Evolutionary conservation across 2,888 invertebrate species (phyloP).

Genomic region (Dysmachus trigonus): DNA sequence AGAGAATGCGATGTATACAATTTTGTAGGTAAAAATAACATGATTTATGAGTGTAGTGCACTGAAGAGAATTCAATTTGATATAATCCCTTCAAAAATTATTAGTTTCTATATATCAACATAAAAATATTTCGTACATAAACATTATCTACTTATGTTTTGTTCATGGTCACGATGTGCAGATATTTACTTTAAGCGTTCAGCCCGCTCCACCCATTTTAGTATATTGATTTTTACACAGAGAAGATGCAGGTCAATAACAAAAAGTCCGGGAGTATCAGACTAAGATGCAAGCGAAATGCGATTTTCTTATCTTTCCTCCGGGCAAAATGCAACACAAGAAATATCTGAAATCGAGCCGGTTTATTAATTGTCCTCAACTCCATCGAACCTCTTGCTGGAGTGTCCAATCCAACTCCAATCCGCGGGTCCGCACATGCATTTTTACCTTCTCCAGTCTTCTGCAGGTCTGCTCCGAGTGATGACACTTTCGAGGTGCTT

Average conservation of each 20-base stretch:
- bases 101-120: too few species aligned
- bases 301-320: not conserved
- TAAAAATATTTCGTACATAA: too few species aligned
- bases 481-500: not conserved
- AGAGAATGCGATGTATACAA: too few species aligned
- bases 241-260: not conserved
- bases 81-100: too few species aligned
- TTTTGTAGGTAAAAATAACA: too few species aligned
- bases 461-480: not conserved
- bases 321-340: not conserved
- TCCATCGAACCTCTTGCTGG: not conserved
- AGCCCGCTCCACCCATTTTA: not conserved
- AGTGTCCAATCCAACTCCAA: too few species aligned
- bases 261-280: not conserved
- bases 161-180: not conserved
- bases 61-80: too few species aligned
- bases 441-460: not conserved
- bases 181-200: not conserved
- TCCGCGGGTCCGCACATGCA: not conserved
- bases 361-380: not conserved
- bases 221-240: not conserved
- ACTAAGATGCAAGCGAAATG: not conserved
- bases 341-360: not conserved
- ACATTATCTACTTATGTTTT: not conserved
- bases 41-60: too few species aligned